phyloP scores from a whole-genome alignment of 2,113 vertebrate genomes.

The Canis aureus region DNA sequence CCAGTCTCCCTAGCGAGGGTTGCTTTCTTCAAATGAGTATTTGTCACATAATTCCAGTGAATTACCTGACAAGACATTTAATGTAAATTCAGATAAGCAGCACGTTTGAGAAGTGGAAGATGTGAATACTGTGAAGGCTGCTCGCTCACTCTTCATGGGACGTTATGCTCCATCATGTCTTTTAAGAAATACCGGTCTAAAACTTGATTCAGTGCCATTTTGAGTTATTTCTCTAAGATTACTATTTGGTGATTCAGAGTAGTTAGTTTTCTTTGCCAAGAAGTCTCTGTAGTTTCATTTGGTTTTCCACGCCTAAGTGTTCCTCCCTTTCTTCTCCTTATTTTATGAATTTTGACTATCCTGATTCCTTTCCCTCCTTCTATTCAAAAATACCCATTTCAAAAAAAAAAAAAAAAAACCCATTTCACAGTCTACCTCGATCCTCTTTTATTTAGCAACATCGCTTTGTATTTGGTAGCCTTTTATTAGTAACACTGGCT shows the following conservation, averaged over 20 bases:
- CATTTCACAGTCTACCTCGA: neutral
- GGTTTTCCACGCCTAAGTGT: neutral
- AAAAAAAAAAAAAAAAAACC: neutral
- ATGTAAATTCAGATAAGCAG: neutral
- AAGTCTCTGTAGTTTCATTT: slow-evolving; percentile 20
- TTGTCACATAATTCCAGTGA: neutral
- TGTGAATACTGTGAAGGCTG: neutral
- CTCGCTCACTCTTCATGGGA: neutral
- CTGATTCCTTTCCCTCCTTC: neutral
- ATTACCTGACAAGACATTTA: neutral
- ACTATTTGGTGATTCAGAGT: neutral
- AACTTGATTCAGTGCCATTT: neutral
- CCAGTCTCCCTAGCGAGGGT: neutral
- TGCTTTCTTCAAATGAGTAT: neutral
- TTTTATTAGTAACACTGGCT: neutral
- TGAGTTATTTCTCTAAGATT: neutral
- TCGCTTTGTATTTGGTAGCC: neutral
- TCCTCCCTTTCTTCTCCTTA: neutral
- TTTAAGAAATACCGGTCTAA: neutral
- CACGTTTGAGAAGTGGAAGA: neutral
- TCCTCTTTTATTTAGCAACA: neutral
- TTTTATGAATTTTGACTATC: neutral
- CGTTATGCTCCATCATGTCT: neutral
- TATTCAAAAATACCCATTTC: neutral
- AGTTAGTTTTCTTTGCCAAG: slow-evolving; percentile 12